Conservation (phyloP, 37 sponge, comb jelly and placozoan genomes). For the Chondrilla cf. caribensis region DNA sequence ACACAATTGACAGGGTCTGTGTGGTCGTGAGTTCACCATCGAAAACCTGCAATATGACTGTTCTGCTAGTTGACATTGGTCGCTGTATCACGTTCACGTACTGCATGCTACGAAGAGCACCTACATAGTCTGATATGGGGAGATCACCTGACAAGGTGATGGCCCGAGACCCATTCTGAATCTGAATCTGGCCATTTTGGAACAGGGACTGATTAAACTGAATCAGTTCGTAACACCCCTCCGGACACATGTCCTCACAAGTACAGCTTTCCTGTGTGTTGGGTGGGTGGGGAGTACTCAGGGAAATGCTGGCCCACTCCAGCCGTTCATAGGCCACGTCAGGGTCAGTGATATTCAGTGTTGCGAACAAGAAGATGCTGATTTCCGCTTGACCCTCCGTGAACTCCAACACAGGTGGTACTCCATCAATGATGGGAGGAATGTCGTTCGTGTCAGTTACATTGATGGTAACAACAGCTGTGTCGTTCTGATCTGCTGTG, state of each 20-base stretch:
- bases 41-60: slow-evolving; percentile 31
- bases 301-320: background rate
- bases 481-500: background rate
- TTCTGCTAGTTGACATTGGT: slow-evolving; percentile 41
- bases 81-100: slow-evolving; percentile 56
- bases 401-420: background rate
- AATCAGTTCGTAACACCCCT: slow-evolving; percentile 54
- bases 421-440: background rate
- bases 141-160: slow-evolving; percentile 36
- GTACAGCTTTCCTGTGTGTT: background rate
- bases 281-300: background rate
- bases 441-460: background rate
- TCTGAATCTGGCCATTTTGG: slow-evolving; percentile 25
- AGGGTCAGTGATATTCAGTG: background rate
- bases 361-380: background rate
- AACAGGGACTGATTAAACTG: slow-evolving; percentile 42
- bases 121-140: slow-evolving; percentile 31
- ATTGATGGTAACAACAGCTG: slow-evolving; percentile 18
- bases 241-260: background rate
- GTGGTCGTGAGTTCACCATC: slow-evolving; percentile 43
- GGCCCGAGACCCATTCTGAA: background rate
- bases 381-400: slow-evolving; percentile 1
- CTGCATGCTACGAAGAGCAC: slow-evolving; percentile 27
- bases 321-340: background rate
- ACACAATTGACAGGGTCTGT: slow-evolving; percentile 26